These are phyloP conservation scores for Oreortyx pictus DNA, from an alignment of 2,797 vertebrate genomes.

Conservation along the genomic window DNA sequence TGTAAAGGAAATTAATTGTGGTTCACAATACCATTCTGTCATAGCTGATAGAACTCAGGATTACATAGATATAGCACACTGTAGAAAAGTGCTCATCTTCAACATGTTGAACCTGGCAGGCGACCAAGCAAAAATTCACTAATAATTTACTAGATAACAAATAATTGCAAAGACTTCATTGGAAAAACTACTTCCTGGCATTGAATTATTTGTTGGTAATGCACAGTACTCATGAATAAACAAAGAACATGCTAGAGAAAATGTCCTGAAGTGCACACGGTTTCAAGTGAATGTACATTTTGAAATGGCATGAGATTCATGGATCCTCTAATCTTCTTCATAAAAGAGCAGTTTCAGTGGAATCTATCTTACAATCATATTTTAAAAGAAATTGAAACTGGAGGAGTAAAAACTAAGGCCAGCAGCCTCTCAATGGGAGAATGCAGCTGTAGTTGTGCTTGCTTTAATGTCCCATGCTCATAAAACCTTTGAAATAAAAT, in stretches of 20 bases:
- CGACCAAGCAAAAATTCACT: neutral
- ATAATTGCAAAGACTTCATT: neutral
- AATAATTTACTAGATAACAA: neutral
- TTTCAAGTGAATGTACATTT: neutral
- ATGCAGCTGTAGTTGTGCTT: neutral
- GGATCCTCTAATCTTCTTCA: neutral
- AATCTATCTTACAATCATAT: neutral
- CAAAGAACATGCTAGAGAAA: neutral
- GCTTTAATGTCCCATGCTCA: neutral
- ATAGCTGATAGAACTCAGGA: constrained; percentile 50
- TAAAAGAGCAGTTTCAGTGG: neutral
- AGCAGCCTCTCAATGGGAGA: neutral
- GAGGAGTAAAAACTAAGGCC: neutral
- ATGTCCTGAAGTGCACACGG: neutral
- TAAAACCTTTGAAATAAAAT: neutral
- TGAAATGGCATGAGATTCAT: neutral
- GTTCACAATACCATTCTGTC: constrained; percentile 64
- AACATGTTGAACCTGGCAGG: neutral
- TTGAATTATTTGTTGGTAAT: neutral
- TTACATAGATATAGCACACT: neutral
- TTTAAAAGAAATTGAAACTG: neutral
- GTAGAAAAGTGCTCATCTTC: constrained; percentile 36
- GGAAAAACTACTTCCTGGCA: neutral
- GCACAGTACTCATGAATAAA: neutral
- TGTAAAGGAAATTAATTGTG: constrained; percentile 76